Conservation (phyloP, 2,113 vertebrate species). For the Atrichornis clamosus region DNA sequence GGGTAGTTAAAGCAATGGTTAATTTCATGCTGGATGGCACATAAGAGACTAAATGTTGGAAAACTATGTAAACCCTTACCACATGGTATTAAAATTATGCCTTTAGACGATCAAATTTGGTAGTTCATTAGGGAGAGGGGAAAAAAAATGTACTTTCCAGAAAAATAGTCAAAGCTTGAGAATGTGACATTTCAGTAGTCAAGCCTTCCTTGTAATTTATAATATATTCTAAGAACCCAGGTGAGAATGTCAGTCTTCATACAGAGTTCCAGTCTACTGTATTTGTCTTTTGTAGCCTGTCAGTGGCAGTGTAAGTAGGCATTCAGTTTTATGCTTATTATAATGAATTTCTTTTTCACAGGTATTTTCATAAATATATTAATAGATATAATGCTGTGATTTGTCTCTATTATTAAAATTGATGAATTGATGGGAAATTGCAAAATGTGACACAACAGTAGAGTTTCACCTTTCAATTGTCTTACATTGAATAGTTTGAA, state of each 20-base stretch:
- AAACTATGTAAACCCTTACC: background rate
- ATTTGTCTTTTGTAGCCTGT: background rate
- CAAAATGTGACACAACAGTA: background rate
- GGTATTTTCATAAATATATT: background rate
- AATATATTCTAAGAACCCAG: background rate
- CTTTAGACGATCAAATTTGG: background rate
- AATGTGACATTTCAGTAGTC: background rate
- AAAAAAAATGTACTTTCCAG: background rate
- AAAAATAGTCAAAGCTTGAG: background rate
- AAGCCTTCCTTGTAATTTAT: background rate
- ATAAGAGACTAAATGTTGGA: background rate
- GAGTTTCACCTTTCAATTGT: background rate
- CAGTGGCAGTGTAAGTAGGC: background rate
- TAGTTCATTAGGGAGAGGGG: background rate
- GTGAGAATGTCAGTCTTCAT: background rate
- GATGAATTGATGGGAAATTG: background rate
- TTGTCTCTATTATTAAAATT: background rate
- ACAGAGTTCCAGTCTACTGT: background rate
- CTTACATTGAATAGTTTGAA: background rate
- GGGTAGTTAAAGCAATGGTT: background rate
- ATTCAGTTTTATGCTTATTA: background rate
- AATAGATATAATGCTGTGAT: background rate
- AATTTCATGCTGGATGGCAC: fast-evolving
- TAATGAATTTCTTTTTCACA: background rate
- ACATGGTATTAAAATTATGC: background rate